phyloP scores from a whole-genome alignment of 2,113 vertebrate species.

The Scomber colias region DNA sequence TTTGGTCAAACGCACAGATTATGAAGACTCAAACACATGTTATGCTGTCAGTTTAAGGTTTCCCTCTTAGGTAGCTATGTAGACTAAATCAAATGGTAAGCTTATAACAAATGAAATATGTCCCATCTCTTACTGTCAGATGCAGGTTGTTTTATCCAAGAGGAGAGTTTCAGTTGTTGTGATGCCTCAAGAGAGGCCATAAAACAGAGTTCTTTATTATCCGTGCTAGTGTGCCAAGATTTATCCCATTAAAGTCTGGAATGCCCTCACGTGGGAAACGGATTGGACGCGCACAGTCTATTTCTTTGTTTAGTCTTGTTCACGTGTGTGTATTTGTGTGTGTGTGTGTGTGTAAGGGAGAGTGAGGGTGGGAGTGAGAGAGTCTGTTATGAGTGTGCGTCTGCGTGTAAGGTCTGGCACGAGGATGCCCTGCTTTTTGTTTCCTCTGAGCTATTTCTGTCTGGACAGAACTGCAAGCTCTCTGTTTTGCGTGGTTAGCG shows the following conservation, averaged over 20 bases:
- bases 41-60: not conserved
- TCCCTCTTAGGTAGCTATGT: too few species aligned
- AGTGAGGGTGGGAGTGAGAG: not conserved
- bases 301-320: constrained; percentile 67
- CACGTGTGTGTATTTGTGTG: constrained; percentile 45
- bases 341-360: constrained; percentile 20
- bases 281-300: constrained; percentile 61
- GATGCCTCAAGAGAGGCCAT: constrained; percentile 56
- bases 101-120: not conserved
- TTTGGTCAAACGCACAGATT: not conserved
- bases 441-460: constrained; percentile 71
- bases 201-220: constrained; percentile 59
- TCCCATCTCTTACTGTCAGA: not conserved
- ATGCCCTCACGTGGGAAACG: constrained; percentile 70
- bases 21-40: not conserved
- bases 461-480: constrained; percentile 48
- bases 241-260: constrained; percentile 73
- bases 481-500: constrained; percentile 42
- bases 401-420: constrained; percentile 34
- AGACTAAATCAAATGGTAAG: constrained; percentile 18
- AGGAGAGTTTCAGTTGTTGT: constrained; percentile 46
- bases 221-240: constrained; percentile 59
- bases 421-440: constrained; percentile 69
- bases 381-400: constrained; percentile 28
- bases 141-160: constrained; percentile 8